These are phyloP conservation scores for Phoxinus phoxinus DNA, from an alignment of 2,113 vertebrate genomes.

Conservation along the genomic window DNA sequence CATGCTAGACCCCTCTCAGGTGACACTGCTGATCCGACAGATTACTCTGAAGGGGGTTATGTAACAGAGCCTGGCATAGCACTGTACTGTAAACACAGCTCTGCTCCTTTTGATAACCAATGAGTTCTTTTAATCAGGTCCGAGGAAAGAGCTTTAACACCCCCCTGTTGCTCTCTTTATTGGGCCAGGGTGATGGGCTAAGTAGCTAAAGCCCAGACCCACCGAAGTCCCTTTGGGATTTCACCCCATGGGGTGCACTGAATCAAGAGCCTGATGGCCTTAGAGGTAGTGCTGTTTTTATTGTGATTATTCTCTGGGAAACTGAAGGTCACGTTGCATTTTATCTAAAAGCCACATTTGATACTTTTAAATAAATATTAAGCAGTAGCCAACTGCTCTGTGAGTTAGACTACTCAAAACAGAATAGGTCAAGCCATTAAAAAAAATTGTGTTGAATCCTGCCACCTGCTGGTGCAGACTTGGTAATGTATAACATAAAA, in stretches of 20 bases:
- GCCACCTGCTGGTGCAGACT: slow-evolving; percentile 23
- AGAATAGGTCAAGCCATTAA: neutral
- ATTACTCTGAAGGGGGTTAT: slow-evolving; percentile 51
- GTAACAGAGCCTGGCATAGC: slow-evolving; percentile 45
- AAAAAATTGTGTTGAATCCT: neutral
- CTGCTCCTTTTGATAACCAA: slow-evolving; percentile 31
- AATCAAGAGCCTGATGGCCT: neutral
- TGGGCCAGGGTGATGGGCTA: slow-evolving; percentile 26
- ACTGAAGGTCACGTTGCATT: slow-evolving; percentile 14
- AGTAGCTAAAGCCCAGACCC: slow-evolving; percentile 27
- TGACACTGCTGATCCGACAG: slow-evolving; percentile 53
- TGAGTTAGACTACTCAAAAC: neutral
- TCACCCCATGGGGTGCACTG: neutral
- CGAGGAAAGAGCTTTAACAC: slow-evolving; percentile 10
- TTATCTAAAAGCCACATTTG: neutral
- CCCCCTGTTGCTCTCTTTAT: slow-evolving; percentile 33
- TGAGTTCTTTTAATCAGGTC: slow-evolving; percentile 47
- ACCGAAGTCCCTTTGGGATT: slow-evolving; percentile 5
- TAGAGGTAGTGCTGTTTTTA: slow-evolving; percentile 11
- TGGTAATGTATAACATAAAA: neutral
- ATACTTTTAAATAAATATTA: neutral
- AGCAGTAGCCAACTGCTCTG: neutral
- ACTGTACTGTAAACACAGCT: slow-evolving; percentile 37
- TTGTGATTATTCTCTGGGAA: slow-evolving; percentile 19
- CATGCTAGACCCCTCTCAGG: slow-evolving; percentile 38